Evolutionary conservation across 2,113 vertebrate species (phyloP).

Genomic region (Xyliphius kryptos): DNA sequence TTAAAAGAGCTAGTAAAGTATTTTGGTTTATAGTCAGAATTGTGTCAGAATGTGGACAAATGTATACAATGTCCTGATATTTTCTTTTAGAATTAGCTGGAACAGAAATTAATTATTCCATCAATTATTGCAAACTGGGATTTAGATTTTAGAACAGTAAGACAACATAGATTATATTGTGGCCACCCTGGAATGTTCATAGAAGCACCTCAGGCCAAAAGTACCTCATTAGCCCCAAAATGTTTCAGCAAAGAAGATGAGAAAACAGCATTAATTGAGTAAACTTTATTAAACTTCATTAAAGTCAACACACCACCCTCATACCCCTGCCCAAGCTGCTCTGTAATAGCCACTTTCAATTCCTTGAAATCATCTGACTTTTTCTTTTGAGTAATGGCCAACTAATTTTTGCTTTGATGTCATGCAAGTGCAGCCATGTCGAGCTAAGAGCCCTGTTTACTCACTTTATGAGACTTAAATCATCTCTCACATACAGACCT

Average conservation of each 20-base stretch:
- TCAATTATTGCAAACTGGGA: too few relatives aligned
- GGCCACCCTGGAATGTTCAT: constrained; percentile 26
- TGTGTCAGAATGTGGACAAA: too few relatives aligned
- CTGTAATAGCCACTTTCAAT: constrained; percentile 62
- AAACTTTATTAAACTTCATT: constrained; percentile 75
- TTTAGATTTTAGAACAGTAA: too few relatives aligned
- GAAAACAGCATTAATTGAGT: constrained; percentile 42
- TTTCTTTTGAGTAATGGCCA: constrained; percentile 59
- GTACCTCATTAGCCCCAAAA: constrained; percentile 69
- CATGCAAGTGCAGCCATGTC: constrained; percentile 55
- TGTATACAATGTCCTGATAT: too few relatives aligned
- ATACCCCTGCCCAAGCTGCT: constrained; percentile 48
- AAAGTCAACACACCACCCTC: constrained; percentile 63
- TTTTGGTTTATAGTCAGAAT: too few relatives aligned
- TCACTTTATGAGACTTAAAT: constrained; percentile 66
- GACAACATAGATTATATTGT: too few relatives aligned
- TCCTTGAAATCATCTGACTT: constrained; percentile 64
- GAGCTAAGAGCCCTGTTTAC: constrained; percentile 63
- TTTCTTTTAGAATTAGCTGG: too few relatives aligned
- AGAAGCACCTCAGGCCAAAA: constrained; percentile 57
- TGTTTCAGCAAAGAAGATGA: constrained; percentile 67
- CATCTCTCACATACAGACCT: constrained; percentile 65
- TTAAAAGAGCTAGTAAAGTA: too few relatives aligned
- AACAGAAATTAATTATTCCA: too few relatives aligned
- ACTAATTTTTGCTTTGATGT: constrained; percentile 72